phyloP scores from a whole-genome alignment of 2,888 invertebrate species.

The Lithophane socia region DNA sequence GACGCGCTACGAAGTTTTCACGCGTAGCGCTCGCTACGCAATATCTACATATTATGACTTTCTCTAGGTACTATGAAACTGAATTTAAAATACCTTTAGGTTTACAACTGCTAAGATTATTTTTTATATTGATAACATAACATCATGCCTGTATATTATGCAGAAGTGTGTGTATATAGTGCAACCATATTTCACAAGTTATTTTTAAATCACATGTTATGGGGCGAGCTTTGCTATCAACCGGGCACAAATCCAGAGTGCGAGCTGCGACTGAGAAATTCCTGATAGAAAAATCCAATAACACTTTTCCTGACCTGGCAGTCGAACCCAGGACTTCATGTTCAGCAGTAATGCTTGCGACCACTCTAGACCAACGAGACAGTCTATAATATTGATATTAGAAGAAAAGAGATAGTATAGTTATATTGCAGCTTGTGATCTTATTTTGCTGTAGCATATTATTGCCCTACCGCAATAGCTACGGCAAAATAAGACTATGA shows the following conservation, averaged over 20 bases:
- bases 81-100: not conserved
- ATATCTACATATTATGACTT: not conserved
- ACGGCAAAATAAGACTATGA: not conserved
- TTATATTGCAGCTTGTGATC: no score
- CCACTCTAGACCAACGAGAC: no score
- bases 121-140: not conserved
- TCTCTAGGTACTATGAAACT: not conserved
- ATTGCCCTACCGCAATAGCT: not conserved
- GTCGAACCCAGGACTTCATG: no score
- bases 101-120: not conserved
- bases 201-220: not conserved
- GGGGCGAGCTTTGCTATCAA: not conserved
- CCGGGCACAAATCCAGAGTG: not conserved
- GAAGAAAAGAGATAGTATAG: no score
- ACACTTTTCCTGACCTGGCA: no score
- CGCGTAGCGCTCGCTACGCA: conserved; percentile 19
- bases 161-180: no score
- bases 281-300: no score
- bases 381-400: no score
- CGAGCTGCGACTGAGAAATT: no score
- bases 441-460: no score
- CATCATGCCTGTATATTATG: not conserved
- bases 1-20: conserved; percentile 17
- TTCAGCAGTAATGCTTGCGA: no score
- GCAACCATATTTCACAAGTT: not conserved